Evolutionary conservation across 2,113 vertebrate genomes (phyloP), one percentile per base, ranked within the genome.

Genomic region (Dryoscopus gambensis): DNA sequence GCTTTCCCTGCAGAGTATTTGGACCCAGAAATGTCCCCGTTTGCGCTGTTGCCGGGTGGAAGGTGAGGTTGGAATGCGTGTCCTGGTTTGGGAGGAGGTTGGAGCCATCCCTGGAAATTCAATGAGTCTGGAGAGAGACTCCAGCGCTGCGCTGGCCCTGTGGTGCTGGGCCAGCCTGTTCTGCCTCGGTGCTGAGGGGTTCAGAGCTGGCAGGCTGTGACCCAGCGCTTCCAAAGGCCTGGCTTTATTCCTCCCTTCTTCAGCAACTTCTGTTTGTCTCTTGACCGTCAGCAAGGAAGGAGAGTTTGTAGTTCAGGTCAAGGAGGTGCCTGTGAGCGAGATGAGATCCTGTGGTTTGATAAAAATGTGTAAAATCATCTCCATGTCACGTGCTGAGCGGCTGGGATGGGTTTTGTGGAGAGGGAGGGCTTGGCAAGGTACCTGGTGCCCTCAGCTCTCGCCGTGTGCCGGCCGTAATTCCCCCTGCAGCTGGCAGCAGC

Each of bases 361-460:
- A 46, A 49, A 63, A 74, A 15, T 2, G 2, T 10, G 1, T 31
- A 1, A 63, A 63, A 67, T 31, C 47, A 4, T 8, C 22, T 35
- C 19, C 24, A 0, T 27, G 7, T 4, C 0, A 0, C 14, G 42
- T 6, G 10, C 30, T 1, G 6, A 52, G 60, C 49, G 53, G 31
- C 53, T 67, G 28, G 11, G 64, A 3, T 57, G 62, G 62, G 2
- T 91, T 76, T 79, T 10, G 5, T 35, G 44, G 28, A 35, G 65
- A n/a, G 39, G 31, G 35, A 42, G 35, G 18, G 37, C 7, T 40
- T 59, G 70, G 55, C 5, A 31, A 28, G 22, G 47, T 57, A 12
- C 25, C 33, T 55, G 7, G 16, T 23, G 42, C 37, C 37, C 1
- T 20, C n/a, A 49, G 4, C 14, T 2, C 80, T 25, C 0, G 0